These are phyloP conservation scores for Drepanosiphum platanoidis DNA, from an alignment of 2,888 invertebrate species.

Conservation along the genomic window DNA sequence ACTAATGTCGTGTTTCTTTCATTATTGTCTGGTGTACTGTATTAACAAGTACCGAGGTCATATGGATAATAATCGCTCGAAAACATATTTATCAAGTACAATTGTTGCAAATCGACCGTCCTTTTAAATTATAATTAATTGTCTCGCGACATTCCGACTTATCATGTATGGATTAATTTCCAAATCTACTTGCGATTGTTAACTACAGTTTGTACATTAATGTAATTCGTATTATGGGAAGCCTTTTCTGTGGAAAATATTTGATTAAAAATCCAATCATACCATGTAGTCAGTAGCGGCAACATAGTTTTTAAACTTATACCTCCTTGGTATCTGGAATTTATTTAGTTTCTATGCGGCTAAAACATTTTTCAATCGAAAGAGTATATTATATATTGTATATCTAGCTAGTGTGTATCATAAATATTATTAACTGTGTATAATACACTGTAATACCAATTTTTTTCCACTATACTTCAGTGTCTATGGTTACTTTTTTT, in stretches of 20 bases:
- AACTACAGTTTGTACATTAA: neutral
- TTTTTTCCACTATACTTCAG: too few relatives aligned
- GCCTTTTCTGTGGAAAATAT: neutral
- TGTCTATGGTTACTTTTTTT: too few relatives aligned
- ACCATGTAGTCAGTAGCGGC: neutral
- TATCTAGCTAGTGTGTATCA: too few relatives aligned
- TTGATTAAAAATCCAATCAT: neutral
- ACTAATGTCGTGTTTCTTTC: constrained; percentile 41
- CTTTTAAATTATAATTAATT: neutral
- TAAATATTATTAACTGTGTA: too few relatives aligned
- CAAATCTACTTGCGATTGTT: neutral
- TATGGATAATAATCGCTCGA: constrained; percentile 36
- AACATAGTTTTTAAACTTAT: neutral
- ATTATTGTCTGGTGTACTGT: neutral
- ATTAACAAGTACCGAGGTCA: constrained; percentile 46
- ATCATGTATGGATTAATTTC: neutral
- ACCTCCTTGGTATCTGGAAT: neutral
- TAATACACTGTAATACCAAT: too few relatives aligned
- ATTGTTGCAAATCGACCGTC: neutral
- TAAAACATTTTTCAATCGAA: neutral
- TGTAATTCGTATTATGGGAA: neutral
- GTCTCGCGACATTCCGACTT: neutral
- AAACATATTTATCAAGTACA: constrained; percentile 7
- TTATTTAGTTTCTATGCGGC: neutral
- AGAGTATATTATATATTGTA: too few relatives aligned